Evolutionary conservation across 2,113 vertebrate genomes (phyloP), one percentile per base, ranked within the genome.

Genomic region (Campylomormyrus tamandua): DNA sequence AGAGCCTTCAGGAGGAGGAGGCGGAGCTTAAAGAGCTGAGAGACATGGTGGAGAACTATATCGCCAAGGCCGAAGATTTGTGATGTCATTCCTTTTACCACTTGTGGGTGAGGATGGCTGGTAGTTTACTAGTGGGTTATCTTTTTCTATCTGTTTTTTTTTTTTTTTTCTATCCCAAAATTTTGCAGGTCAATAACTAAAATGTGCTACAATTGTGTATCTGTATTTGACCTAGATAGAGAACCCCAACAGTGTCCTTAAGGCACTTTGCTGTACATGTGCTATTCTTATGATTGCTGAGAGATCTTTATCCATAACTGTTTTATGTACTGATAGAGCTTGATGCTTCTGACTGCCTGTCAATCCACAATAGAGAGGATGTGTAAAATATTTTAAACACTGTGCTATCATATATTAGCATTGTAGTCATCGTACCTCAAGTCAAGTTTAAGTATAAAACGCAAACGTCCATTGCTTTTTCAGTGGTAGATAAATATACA

Each of bases 1-100:
- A 95, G 89, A 90, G 92, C 11, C 90, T 94, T 0, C 93, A 93
- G 85, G 95, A 96, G 11, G 93, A 95, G 0, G 90, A 94, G 13
- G 89, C 92, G 0, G 92, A 91, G 2, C 1, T 96, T 21, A 91
- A 93, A 50, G 93, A 91, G 50, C 56, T 96, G 83, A 91, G 39
- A 49, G 93, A 95, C 46, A 92, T 87, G 3, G 62, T 94, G 27
- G 91, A 92, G 52, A 91, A 35, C 91, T 95, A 95, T 87, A 88
- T 46, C 2, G 86, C 89, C 9, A 95, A 93, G 87, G 87, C 89
- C 4, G 31, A 89, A 11, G 21, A 77, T n/a, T 87, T 77, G 15
- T 77, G 13, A 77, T 35, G 70, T 35, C 35, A 19, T 77, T 77
- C 74, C n/a, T 39, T 77, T 77, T 42, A 19, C 35, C 74, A 35